Percentiles rank a stretch among this genome's conserved stretches.
These are phyloP conservation scores for Tachystola acroxantha DNA, from an alignment of 2,888 invertebrate genomes.

Conservation along the genomic window DNA sequence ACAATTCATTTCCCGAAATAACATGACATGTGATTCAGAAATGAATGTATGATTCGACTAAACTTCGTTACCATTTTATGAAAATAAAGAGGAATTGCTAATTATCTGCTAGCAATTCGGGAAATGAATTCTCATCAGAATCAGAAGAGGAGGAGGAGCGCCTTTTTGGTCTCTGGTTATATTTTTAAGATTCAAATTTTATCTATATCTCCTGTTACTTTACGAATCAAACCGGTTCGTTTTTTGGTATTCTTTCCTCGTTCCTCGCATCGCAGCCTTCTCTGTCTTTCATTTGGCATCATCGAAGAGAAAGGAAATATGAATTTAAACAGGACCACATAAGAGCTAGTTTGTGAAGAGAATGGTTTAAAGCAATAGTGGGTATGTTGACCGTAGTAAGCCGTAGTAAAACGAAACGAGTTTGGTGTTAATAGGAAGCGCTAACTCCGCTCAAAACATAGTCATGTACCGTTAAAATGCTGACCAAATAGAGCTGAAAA, in stretches of 20 bases:
- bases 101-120: no score
- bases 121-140: no score
- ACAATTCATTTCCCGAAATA: no score
- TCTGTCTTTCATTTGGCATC: constrained; percentile 19
- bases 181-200: no score
- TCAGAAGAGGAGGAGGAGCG: no score
- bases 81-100: no score
- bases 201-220: no score
- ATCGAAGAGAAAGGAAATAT: neutral
- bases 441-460: constrained; percentile 54
- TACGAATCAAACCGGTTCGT: constrained; percentile 37
- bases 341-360: constrained; percentile 5
- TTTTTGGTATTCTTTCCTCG: constrained; percentile 21
- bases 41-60: no score
- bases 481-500: constrained; percentile 40
- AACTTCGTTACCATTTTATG: no score
- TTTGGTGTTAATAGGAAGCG: constrained; percentile 57
- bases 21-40: no score
- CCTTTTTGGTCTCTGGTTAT: no score
- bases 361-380: neutral
- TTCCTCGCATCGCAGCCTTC: constrained; percentile 28
- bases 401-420: constrained; percentile 57
- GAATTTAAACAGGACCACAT: constrained; percentile 9
- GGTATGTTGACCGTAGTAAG: constrained; percentile 27
- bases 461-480: constrained; percentile 58